phyloP scores from a whole-genome alignment of 2,888 invertebrate genomes.

The Leptothorax acervorum region DNA sequence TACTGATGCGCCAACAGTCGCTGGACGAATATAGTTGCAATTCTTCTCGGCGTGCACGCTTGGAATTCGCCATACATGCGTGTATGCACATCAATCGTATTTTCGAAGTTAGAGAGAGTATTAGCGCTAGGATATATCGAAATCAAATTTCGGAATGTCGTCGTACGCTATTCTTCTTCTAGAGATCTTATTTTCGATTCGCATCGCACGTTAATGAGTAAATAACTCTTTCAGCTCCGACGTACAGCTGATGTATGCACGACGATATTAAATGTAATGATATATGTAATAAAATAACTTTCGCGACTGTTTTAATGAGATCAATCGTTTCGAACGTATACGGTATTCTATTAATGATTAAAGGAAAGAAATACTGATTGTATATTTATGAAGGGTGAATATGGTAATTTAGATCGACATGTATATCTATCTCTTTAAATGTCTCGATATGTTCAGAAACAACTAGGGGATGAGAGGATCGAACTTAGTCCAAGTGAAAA shows the following conservation, averaged over 20 bases:
- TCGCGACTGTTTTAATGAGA: background rate
- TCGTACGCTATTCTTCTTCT: background rate
- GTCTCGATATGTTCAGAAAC: background rate
- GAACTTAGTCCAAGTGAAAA: background rate
- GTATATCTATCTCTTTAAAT: background rate
- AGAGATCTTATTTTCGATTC: background rate
- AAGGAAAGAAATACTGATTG: background rate
- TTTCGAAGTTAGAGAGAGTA: conserved; percentile 6
- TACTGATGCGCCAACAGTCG: conserved; percentile 67
- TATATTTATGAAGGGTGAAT: background rate
- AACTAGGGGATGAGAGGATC: background rate
- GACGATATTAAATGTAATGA: background rate
- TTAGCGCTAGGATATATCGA: conserved; percentile 17
- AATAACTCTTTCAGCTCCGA: background rate
- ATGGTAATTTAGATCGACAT: background rate
- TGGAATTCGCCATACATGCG: background rate
- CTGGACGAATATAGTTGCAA: conserved; percentile 63
- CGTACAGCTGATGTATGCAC: background rate
- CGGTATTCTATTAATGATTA: background rate
- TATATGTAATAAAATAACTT: background rate
- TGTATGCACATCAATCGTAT: conserved; percentile 9
- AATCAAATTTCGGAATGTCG: conserved; percentile 24
- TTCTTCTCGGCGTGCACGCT: background rate
- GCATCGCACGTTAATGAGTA: background rate
- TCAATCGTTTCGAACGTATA: background rate